Evolutionary conservation across 2,888 invertebrate genomes (phyloP), one percentile per base, ranked within the genome.

Genomic region (Chrysodeixis includens): DNA sequence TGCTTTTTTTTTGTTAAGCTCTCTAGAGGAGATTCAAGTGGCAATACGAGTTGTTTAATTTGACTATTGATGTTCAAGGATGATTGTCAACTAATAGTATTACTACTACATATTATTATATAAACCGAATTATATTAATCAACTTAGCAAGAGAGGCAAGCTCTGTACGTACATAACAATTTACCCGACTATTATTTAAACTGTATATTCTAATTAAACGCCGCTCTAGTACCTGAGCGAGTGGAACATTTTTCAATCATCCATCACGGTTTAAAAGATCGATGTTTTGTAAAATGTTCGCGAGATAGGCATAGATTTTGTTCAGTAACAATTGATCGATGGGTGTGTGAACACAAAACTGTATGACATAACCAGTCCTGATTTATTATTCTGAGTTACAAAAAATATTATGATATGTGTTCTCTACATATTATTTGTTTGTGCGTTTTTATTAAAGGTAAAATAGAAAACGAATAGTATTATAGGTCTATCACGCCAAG

Each of bases 261-360:
- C 56, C 62, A 71, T 76, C 62, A 51, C 26, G 66, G 56, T 73
- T 76, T 62, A 12, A 9, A 7, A 49, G 53, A 61, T 52, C 55
- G 30, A 35, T 18, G 49, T 30, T 20, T 61, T 65, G 44, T 51
- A 14, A 20, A 54, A 59, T 20, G 44, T n/a, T 49, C 46, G 12
- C 4, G 8, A 40, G 30, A 53, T 40, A 58, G 53, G 40, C 20
- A 32, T 7, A 22, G 44, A 35, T 18, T 51, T 30, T 26, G 5
- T n/a, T 10, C 8, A 12, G 26, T 14, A 18, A n/a, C 61, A 76
- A 73, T 76, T 73, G 65, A 76, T 58, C 40, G 61, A 72, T 76
- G 54, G 30, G 10, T 30, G 9, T 10, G 35, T 2, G 30, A 14
- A 40, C 8, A 10, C 12, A 49, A 40, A 35, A 40, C n/a, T 4